phyloP scores from a whole-genome alignment of 1,140 invertebrate species.

The Achatina immaculata region DNA sequence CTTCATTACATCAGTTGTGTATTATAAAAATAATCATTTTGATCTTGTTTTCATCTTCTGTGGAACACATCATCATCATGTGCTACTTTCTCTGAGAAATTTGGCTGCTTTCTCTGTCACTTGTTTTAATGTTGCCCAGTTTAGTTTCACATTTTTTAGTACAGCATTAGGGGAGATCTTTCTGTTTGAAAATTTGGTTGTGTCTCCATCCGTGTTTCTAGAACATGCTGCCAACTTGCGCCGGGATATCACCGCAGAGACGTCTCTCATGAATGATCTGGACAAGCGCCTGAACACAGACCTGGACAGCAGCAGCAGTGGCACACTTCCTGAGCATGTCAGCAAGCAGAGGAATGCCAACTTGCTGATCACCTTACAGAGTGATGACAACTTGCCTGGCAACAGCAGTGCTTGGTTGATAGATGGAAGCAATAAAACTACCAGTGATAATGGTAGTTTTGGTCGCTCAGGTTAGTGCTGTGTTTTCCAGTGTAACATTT shows the following conservation, averaged over 20 bases:
- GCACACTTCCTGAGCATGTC: conserved; percentile 51
- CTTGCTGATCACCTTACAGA: conserved; percentile 56
- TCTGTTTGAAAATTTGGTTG: too few relatives aligned
- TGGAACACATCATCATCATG: too few relatives aligned
- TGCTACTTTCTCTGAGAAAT: too few relatives aligned
- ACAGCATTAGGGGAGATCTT: too few relatives aligned
- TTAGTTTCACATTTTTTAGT: too few relatives aligned
- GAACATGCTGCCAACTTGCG: conserved; percentile 63
- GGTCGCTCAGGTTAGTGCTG: conserved; percentile 34
- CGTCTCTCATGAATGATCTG: conserved; percentile 68
- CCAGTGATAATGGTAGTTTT: conserved; percentile 59
- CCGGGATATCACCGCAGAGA: conserved; percentile 68
- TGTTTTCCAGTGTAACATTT: too few relatives aligned
- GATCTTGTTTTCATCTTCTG: too few relatives aligned
- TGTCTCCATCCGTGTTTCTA: conserved; percentile 33
- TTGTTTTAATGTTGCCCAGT: too few relatives aligned
- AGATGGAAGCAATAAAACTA: conserved; percentile 59
- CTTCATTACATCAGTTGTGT: too few relatives aligned
- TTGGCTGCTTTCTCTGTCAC: too few relatives aligned
- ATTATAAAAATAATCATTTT: too few relatives aligned
- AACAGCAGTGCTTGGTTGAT: conserved; percentile 51
- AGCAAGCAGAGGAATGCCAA: conserved; percentile 60
- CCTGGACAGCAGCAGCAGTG: conserved; percentile 52
- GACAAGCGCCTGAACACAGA: conserved; percentile 65
- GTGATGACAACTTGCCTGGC: conserved; percentile 61